Base-by-base conservation (phyloP, 2,888 invertebrate genomes). In the Empis livida region DNA sequence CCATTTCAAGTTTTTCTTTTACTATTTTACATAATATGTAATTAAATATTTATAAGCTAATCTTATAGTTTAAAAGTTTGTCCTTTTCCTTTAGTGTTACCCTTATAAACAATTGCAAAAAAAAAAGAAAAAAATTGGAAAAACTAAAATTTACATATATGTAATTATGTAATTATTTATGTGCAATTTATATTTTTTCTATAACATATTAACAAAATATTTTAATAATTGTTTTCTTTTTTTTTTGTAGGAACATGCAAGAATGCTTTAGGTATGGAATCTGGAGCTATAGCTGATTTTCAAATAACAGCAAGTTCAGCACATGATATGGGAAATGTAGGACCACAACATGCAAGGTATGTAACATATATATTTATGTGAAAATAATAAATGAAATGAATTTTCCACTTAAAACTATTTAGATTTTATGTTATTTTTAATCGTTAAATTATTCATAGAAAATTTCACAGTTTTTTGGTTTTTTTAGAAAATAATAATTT, bases 171-270 rank as follows among this genome's bases (percentile, higher is more conserved):
- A 3, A 17, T 23, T 23, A 35, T 14, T 41, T 23, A 23, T 41
- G 13, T 23, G 11, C 2, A 20, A 23, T 23, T 23, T 3, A 23
- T n/a, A 17, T n/a, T n/a, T 41, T 41, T 23, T 10, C 6, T 17
- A 13, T 23, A n/a, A 39, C 2, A 38, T 32, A 8, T 35, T 13
- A 27, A 23, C n/a, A 35, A 35, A 13, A 35, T 32, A 35, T 13
- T 35, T 35, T n/a, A 27, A 27, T 27, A 27, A 8, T 27, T 27
- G 2, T 88, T 87, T 27, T 27, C 9, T 60, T 88, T 89, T 66
- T 94, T 93, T 61, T 95, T 72, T 89, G 96, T 94, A 85, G 85
- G 77, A 61, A 76, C 78, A 66, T 85, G 86, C 70, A 75, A 73
- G 57, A 71, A 73, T 59, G 75, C 86, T 16, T 68, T 90, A 62